Percentiles rank a stretch among this genome's conserved stretches.
Evolutionary conservation across 2,113 vertebrate genomes (phyloP).

Genomic region (Camelus dromedarius): DNA sequence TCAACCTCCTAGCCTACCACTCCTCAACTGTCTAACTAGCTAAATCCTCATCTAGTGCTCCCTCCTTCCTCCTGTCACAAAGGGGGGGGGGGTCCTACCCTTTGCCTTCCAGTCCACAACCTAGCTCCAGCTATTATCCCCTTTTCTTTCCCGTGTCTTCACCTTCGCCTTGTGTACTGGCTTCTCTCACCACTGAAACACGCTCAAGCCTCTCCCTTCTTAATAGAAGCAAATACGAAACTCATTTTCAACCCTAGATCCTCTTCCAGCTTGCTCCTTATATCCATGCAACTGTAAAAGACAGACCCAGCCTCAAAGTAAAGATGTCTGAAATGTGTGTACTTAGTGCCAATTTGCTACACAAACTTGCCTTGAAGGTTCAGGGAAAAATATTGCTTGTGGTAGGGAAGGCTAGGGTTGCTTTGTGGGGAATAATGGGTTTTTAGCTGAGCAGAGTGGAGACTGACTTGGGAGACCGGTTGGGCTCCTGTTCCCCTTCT

Average conservation of each 20-base stretch:
- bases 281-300: background rate
- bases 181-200: background rate
- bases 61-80: background rate
- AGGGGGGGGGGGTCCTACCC: background rate
- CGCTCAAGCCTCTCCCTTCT: background rate
- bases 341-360: background rate
- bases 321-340: background rate
- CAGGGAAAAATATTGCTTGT: background rate
- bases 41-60: background rate
- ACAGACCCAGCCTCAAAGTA: background rate
- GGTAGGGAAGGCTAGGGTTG: background rate
- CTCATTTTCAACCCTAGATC: background rate
- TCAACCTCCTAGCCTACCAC: background rate
- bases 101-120: background rate
- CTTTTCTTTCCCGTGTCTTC: background rate
- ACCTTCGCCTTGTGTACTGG: background rate
- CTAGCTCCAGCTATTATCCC: background rate
- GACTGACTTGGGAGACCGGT: background rate
- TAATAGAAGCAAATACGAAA: background rate
- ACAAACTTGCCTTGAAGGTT: background rate
- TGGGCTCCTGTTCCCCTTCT: background rate
- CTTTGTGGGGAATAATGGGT: background rate
- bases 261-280: background rate
- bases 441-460: background rate
- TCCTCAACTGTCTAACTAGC: background rate